Evolutionary conservation across 2,113 vertebrate species (phyloP).

Genomic region (Ptychochromis oligacanthus): DNA sequence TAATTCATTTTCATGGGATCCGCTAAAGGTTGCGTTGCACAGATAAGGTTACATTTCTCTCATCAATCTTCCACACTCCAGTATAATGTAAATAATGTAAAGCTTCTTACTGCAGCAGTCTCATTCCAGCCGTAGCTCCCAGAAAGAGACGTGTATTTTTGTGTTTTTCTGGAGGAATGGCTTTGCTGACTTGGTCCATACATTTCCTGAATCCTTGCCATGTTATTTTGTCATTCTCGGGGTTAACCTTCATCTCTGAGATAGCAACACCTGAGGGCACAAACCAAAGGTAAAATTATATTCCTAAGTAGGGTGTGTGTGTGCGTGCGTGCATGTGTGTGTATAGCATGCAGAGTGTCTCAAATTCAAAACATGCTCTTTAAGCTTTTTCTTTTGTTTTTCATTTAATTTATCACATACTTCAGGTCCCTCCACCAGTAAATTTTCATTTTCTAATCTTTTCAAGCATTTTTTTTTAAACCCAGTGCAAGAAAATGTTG

Average conservation of each 20-base stretch:
- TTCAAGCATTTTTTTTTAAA: too few relatives aligned
- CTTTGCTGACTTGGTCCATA: constrained; percentile 76
- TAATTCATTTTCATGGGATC: too few relatives aligned
- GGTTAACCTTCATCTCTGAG: constrained; percentile 83
- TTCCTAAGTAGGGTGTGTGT: not conserved
- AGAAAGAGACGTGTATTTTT: constrained; percentile 84
- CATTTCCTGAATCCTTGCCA: constrained; percentile 80
- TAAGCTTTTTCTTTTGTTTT: not conserved
- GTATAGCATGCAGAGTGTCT: not conserved
- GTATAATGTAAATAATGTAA: not conserved
- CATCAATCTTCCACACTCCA: not conserved
- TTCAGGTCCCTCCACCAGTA: not conserved
- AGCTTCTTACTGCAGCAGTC: constrained; percentile 86
- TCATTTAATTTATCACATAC: not conserved
- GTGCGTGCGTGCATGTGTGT: not conserved
- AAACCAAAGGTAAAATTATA: not conserved
- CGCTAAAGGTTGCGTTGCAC: not conserved
- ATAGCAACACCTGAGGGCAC: constrained; percentile 84
- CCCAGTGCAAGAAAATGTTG: too few relatives aligned
- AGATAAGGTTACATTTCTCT: not conserved
- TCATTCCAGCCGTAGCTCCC: constrained; percentile 97
- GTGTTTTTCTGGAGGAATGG: constrained; percentile 82
- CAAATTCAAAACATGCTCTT: not conserved
- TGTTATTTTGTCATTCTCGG: constrained; percentile 61
- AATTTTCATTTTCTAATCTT: too few relatives aligned